phyloP scores from a whole-genome alignment of 2,888 invertebrate species.

The Synergus gifuensis region DNA sequence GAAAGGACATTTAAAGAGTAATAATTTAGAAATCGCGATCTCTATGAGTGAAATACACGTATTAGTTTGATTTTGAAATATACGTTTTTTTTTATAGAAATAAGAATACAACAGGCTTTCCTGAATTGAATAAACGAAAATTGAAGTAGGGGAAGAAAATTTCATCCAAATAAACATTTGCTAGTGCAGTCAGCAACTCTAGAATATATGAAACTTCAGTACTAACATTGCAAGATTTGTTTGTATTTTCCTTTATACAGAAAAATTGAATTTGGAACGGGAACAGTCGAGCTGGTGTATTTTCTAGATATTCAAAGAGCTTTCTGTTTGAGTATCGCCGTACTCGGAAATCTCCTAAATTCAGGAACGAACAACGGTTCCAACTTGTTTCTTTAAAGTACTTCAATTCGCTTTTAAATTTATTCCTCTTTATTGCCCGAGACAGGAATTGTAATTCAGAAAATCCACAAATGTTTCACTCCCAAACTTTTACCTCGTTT shows the following conservation, averaged over 20 bases:
- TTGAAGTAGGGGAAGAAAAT: not conserved
- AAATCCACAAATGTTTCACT: conserved; percentile 38
- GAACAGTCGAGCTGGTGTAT: not conserved
- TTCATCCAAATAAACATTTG: not conserved
- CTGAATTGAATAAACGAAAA: not conserved
- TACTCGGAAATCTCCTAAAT: conserved; percentile 28
- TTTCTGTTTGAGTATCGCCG: conserved; percentile 19
- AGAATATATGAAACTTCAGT: not conserved
- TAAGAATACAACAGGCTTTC: not conserved
- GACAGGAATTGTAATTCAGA: conserved; percentile 22
- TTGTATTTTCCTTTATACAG: not conserved
- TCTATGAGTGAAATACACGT: not conserved
- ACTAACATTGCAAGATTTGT: not conserved
- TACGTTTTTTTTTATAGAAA: not conserved
- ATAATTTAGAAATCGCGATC: not conserved
- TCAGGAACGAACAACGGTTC: conserved; percentile 10
- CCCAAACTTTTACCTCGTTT: not conserved
- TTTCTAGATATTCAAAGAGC: conserved; percentile 4
- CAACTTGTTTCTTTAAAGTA: conserved; percentile 24
- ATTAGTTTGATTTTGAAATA: too few relatives aligned
- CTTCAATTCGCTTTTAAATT: conserved; percentile 27
- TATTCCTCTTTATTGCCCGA: conserved; percentile 14
- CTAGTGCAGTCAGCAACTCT: not conserved
- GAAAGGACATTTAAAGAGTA: not conserved
- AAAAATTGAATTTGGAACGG: not conserved